Evolutionary conservation across 2,888 invertebrate genomes (phyloP), one percentile per base, ranked within the genome.

Genomic region (Hydriomena furcata): DNA sequence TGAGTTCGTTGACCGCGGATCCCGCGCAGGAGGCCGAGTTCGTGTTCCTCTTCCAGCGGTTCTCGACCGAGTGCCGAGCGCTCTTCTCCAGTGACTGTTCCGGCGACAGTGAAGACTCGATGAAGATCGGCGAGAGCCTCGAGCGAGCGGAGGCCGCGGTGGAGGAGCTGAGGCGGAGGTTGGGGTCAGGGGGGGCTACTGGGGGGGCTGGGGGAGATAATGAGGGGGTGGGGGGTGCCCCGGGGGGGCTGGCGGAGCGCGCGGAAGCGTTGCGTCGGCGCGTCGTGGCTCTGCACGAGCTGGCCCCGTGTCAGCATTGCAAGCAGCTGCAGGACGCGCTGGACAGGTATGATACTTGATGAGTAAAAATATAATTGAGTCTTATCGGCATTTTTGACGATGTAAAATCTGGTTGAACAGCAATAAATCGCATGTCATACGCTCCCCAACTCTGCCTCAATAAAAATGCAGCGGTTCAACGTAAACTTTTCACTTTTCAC

Each of bases 21-120:
- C 91, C 92, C 68, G 83, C 91, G 61, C 83, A 92, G 69, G 93
- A 93, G 76, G 93, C 93, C 59, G 94, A 94, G 86, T 94, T 93
- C 82, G 91, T 91, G 64, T 93, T 92, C 82, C 91, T 94, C 66
- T 92, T 93, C 84, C 92, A 92, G 75, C 92, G 92, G 68, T 92
- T 92, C 82, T 91, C 91, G 72, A 91, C 85, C 74, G 93, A 93
- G 82, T 93, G 93, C 83, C 86, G 89, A 70, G 87, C 91, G 79
- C 89, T 91, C 76, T 84, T 91, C 84, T 87, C 91, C 84, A 82
- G 88, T 82, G 91, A 91, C 87, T 89, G 89, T 84, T 84, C 89
- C 76, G 82, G 90, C 76, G 82, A 91, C 86, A 90, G 91, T 85
- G 90, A 88, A 79, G 90, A 91, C 86, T 84, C 85, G 84, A 87